phyloP scores from a whole-genome alignment of 2,797 vertebrate genomes.

The Ibycter americanus region DNA sequence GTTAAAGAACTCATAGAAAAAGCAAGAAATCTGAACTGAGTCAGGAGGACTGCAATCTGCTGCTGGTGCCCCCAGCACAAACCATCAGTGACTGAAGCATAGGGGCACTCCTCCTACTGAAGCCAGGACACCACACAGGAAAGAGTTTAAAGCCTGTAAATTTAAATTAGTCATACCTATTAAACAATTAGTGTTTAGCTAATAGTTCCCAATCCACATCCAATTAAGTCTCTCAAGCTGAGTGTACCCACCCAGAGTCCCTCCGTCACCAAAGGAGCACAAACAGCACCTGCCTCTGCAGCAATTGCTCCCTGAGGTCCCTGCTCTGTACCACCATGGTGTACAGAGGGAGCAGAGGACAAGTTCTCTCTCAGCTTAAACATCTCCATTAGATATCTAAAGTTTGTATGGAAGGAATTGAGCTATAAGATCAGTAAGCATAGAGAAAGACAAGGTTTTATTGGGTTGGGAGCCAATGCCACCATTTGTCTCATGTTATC shows the following conservation, averaged over 20 bases:
- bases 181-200: not conserved
- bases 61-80: not conserved
- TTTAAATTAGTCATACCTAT: not conserved
- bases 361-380: not conserved
- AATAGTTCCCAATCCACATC: not conserved
- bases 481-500: not conserved
- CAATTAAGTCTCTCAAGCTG: not conserved
- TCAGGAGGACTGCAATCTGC: not conserved
- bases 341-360: not conserved
- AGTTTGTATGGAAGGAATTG: not conserved
- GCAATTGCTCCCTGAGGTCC: not conserved
- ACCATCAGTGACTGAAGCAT: not conserved
- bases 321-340: not conserved
- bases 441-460: not conserved
- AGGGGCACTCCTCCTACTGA: accelerated
- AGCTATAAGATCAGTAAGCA: not conserved
- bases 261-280: not conserved
- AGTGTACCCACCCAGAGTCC: not conserved
- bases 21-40: not conserved
- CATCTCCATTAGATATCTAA: not conserved
- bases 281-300: too few species aligned
- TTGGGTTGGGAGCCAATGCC: not conserved
- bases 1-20: not conserved
- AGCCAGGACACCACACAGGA: accelerated
- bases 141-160: not conserved